Conservation (phyloP, 1,140 invertebrate genomes). For the Cotesia vestalis region DNA sequence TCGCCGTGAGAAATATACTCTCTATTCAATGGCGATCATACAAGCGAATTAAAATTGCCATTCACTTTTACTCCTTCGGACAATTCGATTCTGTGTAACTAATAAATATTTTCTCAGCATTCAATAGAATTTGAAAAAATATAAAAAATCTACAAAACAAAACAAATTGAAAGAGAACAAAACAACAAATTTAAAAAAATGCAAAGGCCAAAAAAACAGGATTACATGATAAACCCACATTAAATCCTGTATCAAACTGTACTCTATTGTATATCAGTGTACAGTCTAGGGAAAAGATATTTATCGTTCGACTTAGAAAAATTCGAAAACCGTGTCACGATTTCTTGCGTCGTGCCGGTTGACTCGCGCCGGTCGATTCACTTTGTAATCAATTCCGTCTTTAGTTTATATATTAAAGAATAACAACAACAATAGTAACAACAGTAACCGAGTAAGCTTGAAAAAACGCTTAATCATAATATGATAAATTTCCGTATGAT, state of each 20-base stretch:
- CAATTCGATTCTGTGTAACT: too few relatives aligned
- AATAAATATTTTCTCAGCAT: constrained; percentile 4
- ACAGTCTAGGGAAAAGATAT: constrained; percentile 1
- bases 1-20: too few relatives aligned
- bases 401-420: not conserved
- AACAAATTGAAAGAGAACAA: constrained; percentile 5
- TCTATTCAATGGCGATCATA: too few relatives aligned
- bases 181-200: constrained; percentile 24
- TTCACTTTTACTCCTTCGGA: constrained; percentile 8
- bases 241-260: too few relatives aligned
- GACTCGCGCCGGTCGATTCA: constrained; percentile 21
- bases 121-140: not conserved
- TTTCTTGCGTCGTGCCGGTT: constrained; percentile 28
- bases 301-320: constrained; percentile 21
- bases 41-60: constrained; percentile 11
- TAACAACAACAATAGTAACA: not conserved
- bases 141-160: not conserved
- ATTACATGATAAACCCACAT: too few relatives aligned
- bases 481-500: too few relatives aligned
- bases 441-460: not conserved
- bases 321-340: constrained; percentile 31
- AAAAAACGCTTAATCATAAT: too few relatives aligned
- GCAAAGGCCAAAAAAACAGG: not conserved
- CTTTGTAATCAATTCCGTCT: constrained; percentile 16
- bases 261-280: too few relatives aligned